A percentile compares a stretch with the other conserved stretches of the same genome.
phyloP scores from a whole-genome alignment of 2,888 invertebrate species.

The Cantharis lateralis region DNA sequence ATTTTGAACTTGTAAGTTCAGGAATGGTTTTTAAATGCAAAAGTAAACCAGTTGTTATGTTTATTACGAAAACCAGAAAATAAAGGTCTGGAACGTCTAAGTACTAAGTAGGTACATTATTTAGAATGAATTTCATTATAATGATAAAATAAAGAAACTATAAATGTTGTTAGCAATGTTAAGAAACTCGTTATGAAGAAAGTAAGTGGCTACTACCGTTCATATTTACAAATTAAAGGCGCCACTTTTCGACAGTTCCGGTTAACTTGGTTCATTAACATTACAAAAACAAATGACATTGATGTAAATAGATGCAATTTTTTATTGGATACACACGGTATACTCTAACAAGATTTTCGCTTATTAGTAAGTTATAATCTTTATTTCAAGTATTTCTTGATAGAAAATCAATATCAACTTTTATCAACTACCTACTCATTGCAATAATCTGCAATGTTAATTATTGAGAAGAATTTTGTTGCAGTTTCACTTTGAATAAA shows the following conservation, averaged over 20 bases:
- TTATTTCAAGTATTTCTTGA: neutral
- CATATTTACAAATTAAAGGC: constrained; percentile 29
- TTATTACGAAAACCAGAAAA: neutral
- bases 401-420: neutral
- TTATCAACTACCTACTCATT: neutral
- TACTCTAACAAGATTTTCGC: neutral
- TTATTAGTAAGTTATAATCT: neutral
- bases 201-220: constrained; percentile 25
- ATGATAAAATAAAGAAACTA: neutral
- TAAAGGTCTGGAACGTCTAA: neutral
- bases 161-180: neutral
- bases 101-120: neutral
- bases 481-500: neutral
- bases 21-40: neutral
- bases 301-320: neutral
- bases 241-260: constrained; percentile 29
- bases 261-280: constrained; percentile 7
- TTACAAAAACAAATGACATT: neutral
- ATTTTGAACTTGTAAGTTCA: neutral
- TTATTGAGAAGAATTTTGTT: neutral
- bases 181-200: constrained; percentile 15
- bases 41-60: neutral
- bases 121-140: neutral
- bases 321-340: neutral
- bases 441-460: neutral